Conservation (phyloP, 2,113 vertebrate genomes). For the Camelus bactrianus region DNA sequence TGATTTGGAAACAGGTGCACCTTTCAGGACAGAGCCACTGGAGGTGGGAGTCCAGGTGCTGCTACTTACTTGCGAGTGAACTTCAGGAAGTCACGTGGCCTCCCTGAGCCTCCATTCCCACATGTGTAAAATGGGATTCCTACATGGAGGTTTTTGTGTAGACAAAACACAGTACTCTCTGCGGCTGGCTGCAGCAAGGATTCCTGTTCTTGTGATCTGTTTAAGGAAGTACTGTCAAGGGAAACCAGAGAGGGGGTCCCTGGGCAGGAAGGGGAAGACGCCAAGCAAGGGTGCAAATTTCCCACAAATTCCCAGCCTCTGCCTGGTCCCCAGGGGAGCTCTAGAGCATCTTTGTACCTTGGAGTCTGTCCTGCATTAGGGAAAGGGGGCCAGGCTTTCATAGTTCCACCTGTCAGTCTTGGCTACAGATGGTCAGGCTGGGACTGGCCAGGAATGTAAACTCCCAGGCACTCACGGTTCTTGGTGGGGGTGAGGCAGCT, state of each 20-base stretch:
- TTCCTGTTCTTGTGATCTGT: neutral
- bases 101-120: neutral
- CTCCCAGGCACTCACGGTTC: neutral
- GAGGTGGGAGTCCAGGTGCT: neutral
- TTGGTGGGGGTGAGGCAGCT: neutral
- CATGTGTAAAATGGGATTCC: constrained; percentile 28
- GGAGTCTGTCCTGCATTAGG: neutral
- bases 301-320: constrained; percentile 23
- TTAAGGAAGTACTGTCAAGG: neutral
- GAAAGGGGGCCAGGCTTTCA: neutral
- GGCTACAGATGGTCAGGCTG: neutral
- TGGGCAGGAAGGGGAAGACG: neutral
- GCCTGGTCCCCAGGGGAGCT: neutral
- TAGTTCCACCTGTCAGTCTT: neutral
- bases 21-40: neutral
- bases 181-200: neutral
- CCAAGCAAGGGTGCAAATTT: neutral
- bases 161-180: neutral
- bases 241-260: neutral
- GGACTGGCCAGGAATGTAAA: neutral
- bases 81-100: neutral
- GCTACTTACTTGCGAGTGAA: neutral
- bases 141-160: neutral
- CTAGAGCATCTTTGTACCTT: neutral
- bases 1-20: neutral